A percentile compares a stretch with the other conserved stretches of the same genome.
phyloP scores from a whole-genome alignment of 2,113 vertebrate genomes.

The Procavia capensis region DNA sequence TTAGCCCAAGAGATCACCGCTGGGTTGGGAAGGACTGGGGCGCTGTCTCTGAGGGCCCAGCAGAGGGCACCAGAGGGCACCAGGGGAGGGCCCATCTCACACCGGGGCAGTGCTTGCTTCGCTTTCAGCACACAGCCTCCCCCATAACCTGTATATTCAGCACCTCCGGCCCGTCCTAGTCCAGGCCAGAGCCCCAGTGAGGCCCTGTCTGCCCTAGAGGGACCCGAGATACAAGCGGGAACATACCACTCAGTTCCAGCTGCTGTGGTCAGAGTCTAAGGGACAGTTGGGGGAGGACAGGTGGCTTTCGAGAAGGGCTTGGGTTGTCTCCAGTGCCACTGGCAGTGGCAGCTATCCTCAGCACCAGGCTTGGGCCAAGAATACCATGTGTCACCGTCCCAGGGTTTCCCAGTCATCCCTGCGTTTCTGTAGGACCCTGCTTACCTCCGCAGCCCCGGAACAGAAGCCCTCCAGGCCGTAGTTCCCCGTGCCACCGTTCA shows the following conservation, averaged over 20 bases:
- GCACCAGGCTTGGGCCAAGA: not conserved
- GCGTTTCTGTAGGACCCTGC: not conserved
- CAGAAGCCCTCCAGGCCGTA: fast-evolving
- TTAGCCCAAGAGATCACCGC: not conserved
- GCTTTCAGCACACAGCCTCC: not conserved
- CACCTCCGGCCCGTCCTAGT: not conserved
- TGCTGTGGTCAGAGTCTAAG: not conserved
- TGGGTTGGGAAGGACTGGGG: not conserved
- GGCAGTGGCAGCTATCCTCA: not conserved
- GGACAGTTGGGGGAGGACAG: too few relatives aligned
- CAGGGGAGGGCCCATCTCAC: not conserved
- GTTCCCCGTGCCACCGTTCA: not conserved
- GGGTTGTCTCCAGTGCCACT: not conserved
- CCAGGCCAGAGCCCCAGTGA: not conserved
- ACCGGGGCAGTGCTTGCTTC: not conserved
- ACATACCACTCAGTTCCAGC: not conserved
- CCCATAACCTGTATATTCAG: not conserved
- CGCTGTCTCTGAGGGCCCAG: not conserved
- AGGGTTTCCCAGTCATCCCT: not conserved
- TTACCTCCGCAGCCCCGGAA: too few relatives aligned
- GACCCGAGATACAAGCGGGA: not conserved
- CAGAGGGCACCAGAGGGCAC: not conserved
- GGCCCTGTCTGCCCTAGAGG: not conserved
- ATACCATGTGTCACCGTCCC: not conserved
- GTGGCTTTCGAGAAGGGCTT: not conserved